phyloP scores from a whole-genome alignment of 2,113 vertebrate species.

The Loxodonta africana region DNA sequence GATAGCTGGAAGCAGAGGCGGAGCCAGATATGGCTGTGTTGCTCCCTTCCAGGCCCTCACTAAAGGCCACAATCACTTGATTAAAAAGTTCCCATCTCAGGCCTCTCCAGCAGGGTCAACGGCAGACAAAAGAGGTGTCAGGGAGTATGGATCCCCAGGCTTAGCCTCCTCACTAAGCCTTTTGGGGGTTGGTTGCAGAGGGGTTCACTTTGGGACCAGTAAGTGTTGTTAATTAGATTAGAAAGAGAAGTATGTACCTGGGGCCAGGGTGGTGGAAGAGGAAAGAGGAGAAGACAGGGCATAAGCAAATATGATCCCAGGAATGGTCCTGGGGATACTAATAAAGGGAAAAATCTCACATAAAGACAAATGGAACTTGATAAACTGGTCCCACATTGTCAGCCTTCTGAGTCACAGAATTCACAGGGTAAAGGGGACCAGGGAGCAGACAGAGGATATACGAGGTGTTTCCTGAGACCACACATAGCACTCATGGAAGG shows the following conservation, averaged over 20 bases:
- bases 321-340: background rate
- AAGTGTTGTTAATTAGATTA: background rate
- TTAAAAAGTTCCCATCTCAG: background rate
- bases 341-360: background rate
- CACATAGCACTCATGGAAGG: background rate
- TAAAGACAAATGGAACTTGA: background rate
- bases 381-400: background rate
- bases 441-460: background rate
- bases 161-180: background rate
- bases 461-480: background rate
- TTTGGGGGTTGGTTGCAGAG: background rate
- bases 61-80: background rate
- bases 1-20: background rate
- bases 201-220: background rate
- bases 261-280: background rate
- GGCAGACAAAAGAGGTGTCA: background rate
- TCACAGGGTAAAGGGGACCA: background rate
- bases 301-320: background rate
- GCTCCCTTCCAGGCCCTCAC: background rate
- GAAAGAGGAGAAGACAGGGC: background rate
- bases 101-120: background rate
- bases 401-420: background rate
- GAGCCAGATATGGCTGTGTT: no score
- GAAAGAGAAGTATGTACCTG: background rate
- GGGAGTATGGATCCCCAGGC: background rate